Base-by-base conservation (phyloP, 2,797 vertebrate species). In the Intellagama lesueurii region DNA sequence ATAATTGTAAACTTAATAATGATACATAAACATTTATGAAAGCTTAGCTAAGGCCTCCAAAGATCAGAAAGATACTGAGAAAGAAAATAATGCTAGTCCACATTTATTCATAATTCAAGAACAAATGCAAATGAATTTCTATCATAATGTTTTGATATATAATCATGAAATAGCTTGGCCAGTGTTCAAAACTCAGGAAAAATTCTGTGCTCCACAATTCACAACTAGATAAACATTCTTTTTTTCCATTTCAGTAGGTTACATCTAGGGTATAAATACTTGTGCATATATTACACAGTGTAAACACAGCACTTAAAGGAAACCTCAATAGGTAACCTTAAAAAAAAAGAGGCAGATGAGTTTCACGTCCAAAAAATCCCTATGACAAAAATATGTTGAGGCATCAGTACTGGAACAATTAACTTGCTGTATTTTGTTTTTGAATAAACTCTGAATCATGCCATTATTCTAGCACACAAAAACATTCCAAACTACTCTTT, bases 141-240 rank as follows among this genome's bases (percentile, higher is more conserved):
- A 93, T 88, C 83, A 94, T 93, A 91, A 95, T 87, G 93, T 93
- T 95, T 94, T 96, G 14, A 3, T 92, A 91, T 94, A 95, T 96
- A 95, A 95, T 96, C 96, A 94, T 92, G 94, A 94, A 93, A 96
- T 94, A 93, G 91, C 88, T 90, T 91, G 94, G 94, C 95, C 93
- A 91, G 84, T 78, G 90, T 95, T 93, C 91, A 95, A 94, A 94
- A 92, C 87, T 92, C 93, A 92, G 91, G 89, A 93, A 93, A 90
- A 94, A 93, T 95, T 95, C 92, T 93, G 93, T 94, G 94, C 92
- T 91, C 89, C 66, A 66, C 88, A 92, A 91, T 96, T 94, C 93
- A 91, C 87, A 95, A 94, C 93, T 94, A 87, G 88, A 84, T 17
- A 88, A 95, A 94, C 90, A 95, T 19, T 56, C 5, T 91, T 90